These are phyloP conservation scores for Tyrophagus putrescentiae DNA, from an alignment of 1,140 invertebrate species.

Conservation along the genomic window DNA sequence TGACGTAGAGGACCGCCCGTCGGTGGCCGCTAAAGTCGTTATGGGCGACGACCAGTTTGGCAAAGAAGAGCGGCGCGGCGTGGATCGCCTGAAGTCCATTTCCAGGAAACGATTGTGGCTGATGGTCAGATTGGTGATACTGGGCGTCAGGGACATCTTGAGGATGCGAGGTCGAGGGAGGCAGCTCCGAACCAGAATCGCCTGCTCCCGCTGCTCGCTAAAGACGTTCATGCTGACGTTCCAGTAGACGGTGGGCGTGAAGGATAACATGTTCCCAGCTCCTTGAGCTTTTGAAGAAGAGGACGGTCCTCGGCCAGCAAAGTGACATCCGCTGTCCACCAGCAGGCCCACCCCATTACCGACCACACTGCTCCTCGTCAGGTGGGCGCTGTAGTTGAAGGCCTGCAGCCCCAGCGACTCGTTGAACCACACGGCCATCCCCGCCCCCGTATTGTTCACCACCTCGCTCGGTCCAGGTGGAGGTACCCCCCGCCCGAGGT, in stretches of 20 bases:
- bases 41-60: conserved; percentile 54
- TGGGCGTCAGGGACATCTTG: conserved; percentile 9
- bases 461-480: conserved; percentile 67
- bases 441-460: conserved; percentile 55
- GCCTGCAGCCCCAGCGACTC: conserved; percentile 62
- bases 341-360: conserved; percentile 72
- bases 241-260: conserved; percentile 34
- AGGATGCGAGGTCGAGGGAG: conserved; percentile 38
- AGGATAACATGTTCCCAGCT: no score
- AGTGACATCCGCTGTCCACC: conserved; percentile 45
- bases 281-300: no score
- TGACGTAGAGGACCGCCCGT: conserved; percentile 68
- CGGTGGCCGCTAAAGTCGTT: conserved; percentile 68
- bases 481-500: conserved; percentile 76
- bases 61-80: conserved; percentile 67
- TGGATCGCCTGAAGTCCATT: conserved; percentile 54
- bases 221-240: conserved; percentile 75
- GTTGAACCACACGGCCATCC: conserved; percentile 74
- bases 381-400: conserved; percentile 34
- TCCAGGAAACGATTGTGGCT: conserved; percentile 64
- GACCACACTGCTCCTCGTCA: conserved; percentile 64
- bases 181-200: conserved; percentile 59
- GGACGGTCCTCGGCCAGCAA: conserved; percentile 31
- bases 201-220: conserved; percentile 54
- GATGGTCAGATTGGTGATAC: conserved; percentile 48